These are phyloP conservation scores for Vombatus ursinus DNA, from an alignment of 2,113 vertebrate genomes.

Conservation along the genomic window DNA sequence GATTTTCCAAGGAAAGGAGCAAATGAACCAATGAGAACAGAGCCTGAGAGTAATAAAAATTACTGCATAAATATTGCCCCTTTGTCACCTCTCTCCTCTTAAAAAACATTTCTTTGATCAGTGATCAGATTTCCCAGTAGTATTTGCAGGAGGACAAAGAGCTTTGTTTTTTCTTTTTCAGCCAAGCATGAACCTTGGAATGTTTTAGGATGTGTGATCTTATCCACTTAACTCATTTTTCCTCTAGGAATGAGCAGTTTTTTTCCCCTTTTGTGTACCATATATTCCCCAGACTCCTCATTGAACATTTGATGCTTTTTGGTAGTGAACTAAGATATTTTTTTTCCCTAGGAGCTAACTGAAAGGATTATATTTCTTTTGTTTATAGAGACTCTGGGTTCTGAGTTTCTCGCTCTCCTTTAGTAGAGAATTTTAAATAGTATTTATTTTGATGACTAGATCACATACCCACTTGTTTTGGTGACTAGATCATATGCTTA, in stretches of 20 bases:
- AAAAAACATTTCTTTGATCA: neutral
- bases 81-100: neutral
- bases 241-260: neutral
- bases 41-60: neutral
- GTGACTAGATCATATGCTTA: neutral
- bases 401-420: neutral
- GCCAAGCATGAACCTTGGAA: neutral
- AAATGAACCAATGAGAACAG: neutral
- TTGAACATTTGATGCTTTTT: neutral
- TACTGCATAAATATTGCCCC: neutral
- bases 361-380: constrained; percentile 19
- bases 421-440: neutral
- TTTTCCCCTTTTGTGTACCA: neutral
- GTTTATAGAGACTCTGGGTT: constrained; percentile 41
- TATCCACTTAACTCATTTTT: neutral
- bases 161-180: neutral
- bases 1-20: neutral
- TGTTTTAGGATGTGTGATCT: neutral
- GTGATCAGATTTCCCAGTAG: neutral
- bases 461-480: neutral
- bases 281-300: neutral
- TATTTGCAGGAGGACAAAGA: neutral
- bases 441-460: neutral
- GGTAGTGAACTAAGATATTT: neutral
- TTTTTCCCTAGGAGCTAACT: neutral